Base-by-base conservation (phyloP, 2,113 vertebrate species). In the Melanerpes formicivorus region DNA sequence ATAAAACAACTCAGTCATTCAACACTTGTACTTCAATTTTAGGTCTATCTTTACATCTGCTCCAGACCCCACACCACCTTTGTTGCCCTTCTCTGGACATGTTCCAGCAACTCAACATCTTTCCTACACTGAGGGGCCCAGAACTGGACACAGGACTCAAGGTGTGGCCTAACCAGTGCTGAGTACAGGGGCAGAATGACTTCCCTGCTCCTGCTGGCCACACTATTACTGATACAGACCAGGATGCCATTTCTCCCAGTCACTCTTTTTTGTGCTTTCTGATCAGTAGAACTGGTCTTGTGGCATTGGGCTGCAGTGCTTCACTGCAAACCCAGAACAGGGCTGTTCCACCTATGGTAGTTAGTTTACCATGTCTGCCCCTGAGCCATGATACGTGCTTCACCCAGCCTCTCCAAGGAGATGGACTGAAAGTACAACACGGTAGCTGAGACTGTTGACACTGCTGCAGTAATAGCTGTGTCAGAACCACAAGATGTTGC, bases 401-500 rank as follows among this genome's bases (percentile, higher is more conserved):
- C 79, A 37, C 0, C 0, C 29, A 48, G 78, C 78, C 32, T 82
- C 34, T 13, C 13, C 1, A 1, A 26, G 29, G 50, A 84, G 22
- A 66, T 58, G 5, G 1, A 7, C 26, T 29, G 42, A 55, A 75
- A 22, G 69, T 58, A 55, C 54, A 78, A 58, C 58, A n/a, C 37
- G 40, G 48, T 44, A 27, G 3, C 5, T 54, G n/a, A 65, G 32
- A 72, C 25, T 22, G 29, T 58, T 86, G 58, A 58, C 3, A 10
- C 42, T 44, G 60, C 27, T 64, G n/a, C 59, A 81, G 60, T 26
- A 37, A 64, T 5, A 56, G 37, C 44, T 87, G 9, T 59, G 59
- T 75, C 88, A 85, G 52, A 91, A 92, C 14, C 44, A 92, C 75
- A 60, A 80, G 48, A 6, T 94, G 79, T 86, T 96, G 82, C 85